Evolutionary conservation across 2,113 vertebrate genomes (phyloP).

Genomic region (Pampusana beccarii): DNA sequence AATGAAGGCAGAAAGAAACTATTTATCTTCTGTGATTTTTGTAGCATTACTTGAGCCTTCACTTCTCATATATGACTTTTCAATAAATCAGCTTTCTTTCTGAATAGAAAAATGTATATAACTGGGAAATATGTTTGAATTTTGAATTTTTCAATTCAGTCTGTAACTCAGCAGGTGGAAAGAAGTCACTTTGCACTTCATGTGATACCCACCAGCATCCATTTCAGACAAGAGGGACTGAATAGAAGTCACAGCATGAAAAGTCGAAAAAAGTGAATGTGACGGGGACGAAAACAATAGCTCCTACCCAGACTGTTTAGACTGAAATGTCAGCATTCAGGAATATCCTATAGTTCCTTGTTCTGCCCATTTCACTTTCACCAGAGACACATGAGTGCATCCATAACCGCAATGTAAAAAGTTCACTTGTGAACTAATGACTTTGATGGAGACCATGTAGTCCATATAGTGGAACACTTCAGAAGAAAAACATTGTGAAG

Average conservation of each 20-base stretch:
- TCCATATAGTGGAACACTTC: background rate
- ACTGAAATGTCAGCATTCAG: slow-evolving; percentile 22
- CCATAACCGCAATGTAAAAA: background rate
- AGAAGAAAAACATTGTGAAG: background rate
- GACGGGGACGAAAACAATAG: slow-evolving; percentile 65
- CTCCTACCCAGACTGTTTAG: slow-evolving; percentile 57
- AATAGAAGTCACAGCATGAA: slow-evolving; percentile 73
- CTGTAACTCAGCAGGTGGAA: slow-evolving; percentile 72
- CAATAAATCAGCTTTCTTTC: slow-evolving; percentile 36
- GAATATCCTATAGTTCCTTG: background rate
- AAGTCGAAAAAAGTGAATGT: slow-evolving; percentile 58
- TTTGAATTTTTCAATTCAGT: slow-evolving; percentile 75
- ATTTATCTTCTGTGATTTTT: background rate
- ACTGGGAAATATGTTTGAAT: slow-evolving; percentile 50
- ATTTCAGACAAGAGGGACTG: slow-evolving; percentile 73
- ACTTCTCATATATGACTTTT: slow-evolving; percentile 1
- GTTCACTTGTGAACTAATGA: background rate
- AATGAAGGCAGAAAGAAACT: background rate
- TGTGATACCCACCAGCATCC: slow-evolving; percentile 76
- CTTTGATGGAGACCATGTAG: background rate
- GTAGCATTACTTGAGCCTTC: slow-evolving; percentile 27
- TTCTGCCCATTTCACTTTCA: slow-evolving; percentile 7
- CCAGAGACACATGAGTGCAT: background rate
- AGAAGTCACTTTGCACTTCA: slow-evolving; percentile 78
- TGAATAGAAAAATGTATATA: slow-evolving; percentile 49